These are phyloP conservation scores for Thunnus maccoyii DNA, from an alignment of 2,113 vertebrate genomes.

Conservation along the genomic window DNA sequence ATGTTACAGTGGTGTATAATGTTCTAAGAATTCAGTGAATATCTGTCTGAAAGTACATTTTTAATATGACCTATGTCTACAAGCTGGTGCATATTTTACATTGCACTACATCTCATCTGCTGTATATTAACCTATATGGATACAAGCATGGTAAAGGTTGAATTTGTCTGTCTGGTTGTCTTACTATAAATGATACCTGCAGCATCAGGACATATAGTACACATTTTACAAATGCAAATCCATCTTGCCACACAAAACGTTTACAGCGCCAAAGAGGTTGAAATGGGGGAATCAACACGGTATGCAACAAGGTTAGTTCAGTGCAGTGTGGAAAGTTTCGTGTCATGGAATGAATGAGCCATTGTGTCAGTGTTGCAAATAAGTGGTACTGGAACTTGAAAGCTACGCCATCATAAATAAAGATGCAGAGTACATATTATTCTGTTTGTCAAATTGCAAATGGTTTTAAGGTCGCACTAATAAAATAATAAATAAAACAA, in stretches of 20 bases:
- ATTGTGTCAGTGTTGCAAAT: constrained; percentile 63
- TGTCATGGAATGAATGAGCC: constrained; percentile 70
- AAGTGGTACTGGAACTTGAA: constrained; percentile 14
- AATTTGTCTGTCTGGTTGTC: not conserved
- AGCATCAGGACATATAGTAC: not conserved
- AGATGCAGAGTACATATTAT: rapidly evolving
- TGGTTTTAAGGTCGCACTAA: rapidly evolving
- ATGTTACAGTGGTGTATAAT: too few species aligned
- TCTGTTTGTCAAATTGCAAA: rapidly evolving
- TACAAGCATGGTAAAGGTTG: too few species aligned
- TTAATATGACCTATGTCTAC: too few species aligned
- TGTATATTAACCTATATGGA: too few species aligned
- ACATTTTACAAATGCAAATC: not conserved
- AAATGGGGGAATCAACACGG: constrained; percentile 9
- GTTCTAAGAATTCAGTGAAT: too few species aligned
- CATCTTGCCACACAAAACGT: not conserved
- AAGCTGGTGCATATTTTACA: too few species aligned
- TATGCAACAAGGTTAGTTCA: not conserved
- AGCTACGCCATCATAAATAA: constrained; percentile 7
- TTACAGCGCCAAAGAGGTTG: constrained; percentile 4
- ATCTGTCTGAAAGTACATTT: too few species aligned
- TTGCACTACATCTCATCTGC: too few species aligned
- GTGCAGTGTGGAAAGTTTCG: constrained; percentile 68
- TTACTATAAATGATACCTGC: not conserved
- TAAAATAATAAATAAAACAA: not conserved